These are phyloP conservation scores for Pedetes capensis DNA, from an alignment of 2,113 vertebrate species.

Conservation along the genomic window DNA sequence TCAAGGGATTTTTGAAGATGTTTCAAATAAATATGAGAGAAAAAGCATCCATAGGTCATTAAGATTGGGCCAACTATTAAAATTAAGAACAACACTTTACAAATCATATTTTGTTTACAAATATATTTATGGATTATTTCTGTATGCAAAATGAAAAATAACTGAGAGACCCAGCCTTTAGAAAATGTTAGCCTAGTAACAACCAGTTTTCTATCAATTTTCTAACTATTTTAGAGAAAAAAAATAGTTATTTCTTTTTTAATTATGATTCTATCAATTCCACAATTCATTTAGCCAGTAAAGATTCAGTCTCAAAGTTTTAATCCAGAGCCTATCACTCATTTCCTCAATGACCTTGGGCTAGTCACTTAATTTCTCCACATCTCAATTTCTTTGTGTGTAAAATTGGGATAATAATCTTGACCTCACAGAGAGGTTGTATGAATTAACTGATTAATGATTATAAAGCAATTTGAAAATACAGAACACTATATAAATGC, in stretches of 20 bases:
- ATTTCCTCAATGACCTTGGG: conserved; percentile 76
- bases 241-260: conserved; percentile 47
- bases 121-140: not conserved
- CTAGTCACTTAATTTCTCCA: conserved; percentile 77
- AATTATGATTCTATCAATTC: conserved; percentile 60
- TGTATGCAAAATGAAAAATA: conserved; percentile 13
- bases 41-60: not conserved
- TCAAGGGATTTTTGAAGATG: not conserved
- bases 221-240: conserved; percentile 48
- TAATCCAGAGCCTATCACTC: conserved; percentile 66
- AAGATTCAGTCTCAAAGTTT: conserved; percentile 45
- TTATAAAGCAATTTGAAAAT: conserved; percentile 82
- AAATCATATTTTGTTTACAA: conserved; percentile 38
- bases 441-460: conserved; percentile 82
- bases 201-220: not conserved
- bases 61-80: not conserved
- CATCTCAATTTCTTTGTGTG: conserved; percentile 78
- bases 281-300: conserved; percentile 47
- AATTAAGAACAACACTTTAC: not conserved
- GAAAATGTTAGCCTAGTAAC: not conserved
- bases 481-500: conserved; percentile 80
- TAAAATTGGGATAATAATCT: conserved; percentile 81
- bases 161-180: not conserved
- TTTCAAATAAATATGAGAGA: not conserved
- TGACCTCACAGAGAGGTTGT: conserved; percentile 77